Base-by-base conservation (phyloP, 2,888 invertebrate species). In the Frankliniella intonsa region DNA sequence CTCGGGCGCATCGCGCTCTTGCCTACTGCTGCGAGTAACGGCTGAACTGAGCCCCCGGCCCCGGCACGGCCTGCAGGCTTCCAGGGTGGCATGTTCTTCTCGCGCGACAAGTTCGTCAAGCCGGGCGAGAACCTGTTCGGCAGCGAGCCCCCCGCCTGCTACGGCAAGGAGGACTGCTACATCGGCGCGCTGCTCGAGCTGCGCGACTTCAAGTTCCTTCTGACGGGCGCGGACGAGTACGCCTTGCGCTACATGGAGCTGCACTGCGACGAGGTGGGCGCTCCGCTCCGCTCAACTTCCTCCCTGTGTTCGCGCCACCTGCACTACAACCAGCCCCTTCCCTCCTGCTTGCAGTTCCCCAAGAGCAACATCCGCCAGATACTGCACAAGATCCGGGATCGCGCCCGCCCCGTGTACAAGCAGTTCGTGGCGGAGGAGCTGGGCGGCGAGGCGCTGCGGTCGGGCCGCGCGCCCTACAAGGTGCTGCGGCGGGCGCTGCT, bases 231-330 rank as follows among this genome's bases (percentile, higher is more conserved):
- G 1, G 97, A 98, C 87, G 94, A 95, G 86, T 97, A 95, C 86
- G 94, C 96, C 0, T 88, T 97, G 81, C 91, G 93, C 80, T 97
- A 95, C 86, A 94, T 97, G 96, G 97, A 97, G 87, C 86, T 93
- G 11, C 90, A 96, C 87, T 89, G 92, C 82, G 88, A 91, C 82
- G 91, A 95, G 91, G 96, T 95, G 84, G 84, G 85, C 81, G 62
- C 17, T 55, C 55, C 55, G 55, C 17, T 17, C 55, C 38, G 2
- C 38, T 38, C 38, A 2, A 5, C 38, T 38, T 5, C 38, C 38
- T 38, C 38, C 38, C 38, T 5, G 38, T 5, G 3, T 2, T 8
- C 5, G 55, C 55, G 55, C 55, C 55, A 3, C 62, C 62, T 17
- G 69, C 69, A 1, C 22, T n/a, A 11, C 69, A 11, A 19, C n/a